Conservation (phyloP, 2,113 vertebrate species). For the Verasper variegatus region DNA sequence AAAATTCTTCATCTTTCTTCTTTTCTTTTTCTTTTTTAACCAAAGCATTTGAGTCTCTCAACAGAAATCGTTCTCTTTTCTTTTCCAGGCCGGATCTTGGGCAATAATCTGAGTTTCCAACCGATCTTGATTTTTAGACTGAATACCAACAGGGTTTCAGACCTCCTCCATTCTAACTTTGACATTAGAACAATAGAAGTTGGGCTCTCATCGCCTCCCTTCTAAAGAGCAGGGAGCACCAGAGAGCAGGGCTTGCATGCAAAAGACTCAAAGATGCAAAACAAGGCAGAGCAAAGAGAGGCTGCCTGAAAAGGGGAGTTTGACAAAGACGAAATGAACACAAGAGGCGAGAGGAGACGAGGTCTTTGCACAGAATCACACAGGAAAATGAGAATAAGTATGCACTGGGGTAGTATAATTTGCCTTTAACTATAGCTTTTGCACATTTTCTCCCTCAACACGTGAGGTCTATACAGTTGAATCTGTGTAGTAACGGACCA, state of each 20-base stretch:
- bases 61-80: not conserved
- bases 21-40: slow-evolving; percentile 5
- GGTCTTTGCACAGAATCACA: not conserved
- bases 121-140: slow-evolving; percentile 57
- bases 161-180: slow-evolving; percentile 70
- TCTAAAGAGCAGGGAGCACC: slow-evolving; percentile 65
- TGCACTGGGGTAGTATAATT: too few relatives aligned
- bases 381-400: not conserved
- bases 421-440: too few relatives aligned
- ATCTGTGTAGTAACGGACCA: not conserved
- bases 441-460: too few relatives aligned
- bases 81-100: slow-evolving; percentile 10
- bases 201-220: slow-evolving; percentile 58
- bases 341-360: slow-evolving; percentile 20
- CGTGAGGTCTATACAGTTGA: not conserved
- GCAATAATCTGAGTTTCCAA: slow-evolving; percentile 38
- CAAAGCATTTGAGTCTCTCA: not conserved
- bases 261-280: slow-evolving; percentile 75
- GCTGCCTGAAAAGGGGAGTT: slow-evolving; percentile 40
- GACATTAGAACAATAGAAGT: slow-evolving; percentile 73
- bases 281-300: slow-evolving; percentile 57
- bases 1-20: not conserved
- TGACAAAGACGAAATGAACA: slow-evolving; percentile 32
- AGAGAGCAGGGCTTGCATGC: slow-evolving; percentile 71
- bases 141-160: slow-evolving; percentile 64